Evolutionary conservation across 2,888 invertebrate genomes (phyloP).

Genomic region (Athrips mouffetella): DNA sequence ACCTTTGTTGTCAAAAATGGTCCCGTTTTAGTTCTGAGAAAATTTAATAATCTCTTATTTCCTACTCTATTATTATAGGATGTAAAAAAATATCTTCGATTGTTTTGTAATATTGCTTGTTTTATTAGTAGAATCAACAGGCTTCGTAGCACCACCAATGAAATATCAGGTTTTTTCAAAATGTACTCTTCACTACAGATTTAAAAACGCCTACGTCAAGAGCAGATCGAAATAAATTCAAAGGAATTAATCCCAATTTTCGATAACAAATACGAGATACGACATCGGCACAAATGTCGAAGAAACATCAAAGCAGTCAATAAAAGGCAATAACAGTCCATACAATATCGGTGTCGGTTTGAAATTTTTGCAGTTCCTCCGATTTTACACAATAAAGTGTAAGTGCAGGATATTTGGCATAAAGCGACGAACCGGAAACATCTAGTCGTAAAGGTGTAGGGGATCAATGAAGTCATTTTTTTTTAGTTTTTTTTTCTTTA

Average conservation of each 20-base stretch:
- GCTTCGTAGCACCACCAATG: no score
- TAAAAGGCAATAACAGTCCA: conserved; percentile 14
- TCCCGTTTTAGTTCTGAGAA: no score
- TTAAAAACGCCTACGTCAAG: conserved; percentile 26
- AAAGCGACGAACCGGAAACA: conserved; percentile 47
- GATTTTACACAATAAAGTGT: conserved; percentile 26
- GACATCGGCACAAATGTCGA: conserved; percentile 27
- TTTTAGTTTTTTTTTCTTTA: conserved; percentile 14
- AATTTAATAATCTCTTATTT: no score
- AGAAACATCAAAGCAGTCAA: conserved; percentile 30
- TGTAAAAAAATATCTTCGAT: no score
- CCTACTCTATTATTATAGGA: no score
- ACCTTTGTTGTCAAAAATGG: no score
- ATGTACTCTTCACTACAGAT: no score
- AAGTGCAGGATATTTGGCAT: conserved; percentile 23
- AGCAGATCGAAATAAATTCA: conserved; percentile 20
- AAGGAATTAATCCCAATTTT: conserved; percentile 33
- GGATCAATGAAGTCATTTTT: conserved; percentile 39
- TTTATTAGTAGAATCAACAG: no score
- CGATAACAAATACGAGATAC: conserved; percentile 33
- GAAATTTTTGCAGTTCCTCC: conserved; percentile 29
- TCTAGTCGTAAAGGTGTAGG: conserved; percentile 32
- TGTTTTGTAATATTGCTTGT: no score
- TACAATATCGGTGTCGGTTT: conserved; percentile 26
- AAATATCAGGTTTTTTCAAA: no score